These are phyloP conservation scores for Megamerina dolium DNA, from an alignment of 2,888 invertebrate genomes.

Conservation along the genomic window DNA sequence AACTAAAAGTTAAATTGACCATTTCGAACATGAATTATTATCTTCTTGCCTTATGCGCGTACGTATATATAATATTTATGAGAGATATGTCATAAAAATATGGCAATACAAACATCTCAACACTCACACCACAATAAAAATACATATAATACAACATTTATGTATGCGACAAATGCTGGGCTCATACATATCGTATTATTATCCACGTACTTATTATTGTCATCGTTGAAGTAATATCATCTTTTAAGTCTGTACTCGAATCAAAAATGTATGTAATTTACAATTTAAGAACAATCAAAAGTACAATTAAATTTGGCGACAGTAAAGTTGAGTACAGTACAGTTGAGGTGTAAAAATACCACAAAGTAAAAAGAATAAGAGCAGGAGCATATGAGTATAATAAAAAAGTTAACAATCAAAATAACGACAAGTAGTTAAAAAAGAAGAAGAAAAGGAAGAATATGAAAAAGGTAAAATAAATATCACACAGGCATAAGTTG, in stretches of 20 bases:
- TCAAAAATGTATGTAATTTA: constrained; percentile 1
- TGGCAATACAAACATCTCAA: too few species aligned
- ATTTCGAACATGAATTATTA: background rate
- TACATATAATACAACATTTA: background rate
- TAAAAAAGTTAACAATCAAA: too few species aligned
- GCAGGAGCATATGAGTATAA: too few species aligned
- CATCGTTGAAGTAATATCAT: too few species aligned
- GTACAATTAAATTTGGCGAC: background rate
- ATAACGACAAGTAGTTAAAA: too few species aligned
- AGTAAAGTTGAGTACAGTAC: constrained; percentile 6
- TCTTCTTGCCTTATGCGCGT: background rate
- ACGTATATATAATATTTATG: background rate
- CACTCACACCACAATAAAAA: background rate
- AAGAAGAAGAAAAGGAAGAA: background rate
- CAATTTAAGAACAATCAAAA: constrained; percentile 4
- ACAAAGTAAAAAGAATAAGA: background rate
- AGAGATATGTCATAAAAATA: too few species aligned
- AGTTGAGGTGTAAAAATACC: constrained; percentile 1
- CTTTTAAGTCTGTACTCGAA: too few species aligned
- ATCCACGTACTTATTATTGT: background rate
- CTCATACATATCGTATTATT: background rate
- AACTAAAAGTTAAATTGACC: constrained; percentile 5
- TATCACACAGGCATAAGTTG: too few species aligned
- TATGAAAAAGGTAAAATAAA: constrained; percentile 1
- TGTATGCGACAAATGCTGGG: background rate